A percentile compares a stretch with the other conserved stretches of the same genome.
These are phyloP conservation scores for Anguilla marmorata DNA, from an alignment of 2,797 vertebrate genomes.

Conservation along the genomic window DNA sequence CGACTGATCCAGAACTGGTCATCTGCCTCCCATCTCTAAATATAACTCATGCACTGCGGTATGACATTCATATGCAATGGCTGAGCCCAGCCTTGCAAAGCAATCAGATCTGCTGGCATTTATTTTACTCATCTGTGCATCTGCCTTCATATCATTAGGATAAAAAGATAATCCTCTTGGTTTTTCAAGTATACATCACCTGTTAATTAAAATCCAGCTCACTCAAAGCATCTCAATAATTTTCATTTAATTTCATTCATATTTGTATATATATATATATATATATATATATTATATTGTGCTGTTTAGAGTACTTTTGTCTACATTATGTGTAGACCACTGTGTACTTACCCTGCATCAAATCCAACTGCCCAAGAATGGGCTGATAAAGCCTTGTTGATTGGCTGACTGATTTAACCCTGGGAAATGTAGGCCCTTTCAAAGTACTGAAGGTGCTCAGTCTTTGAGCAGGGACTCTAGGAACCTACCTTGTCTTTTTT, in stretches of 20 bases:
- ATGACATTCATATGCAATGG: background rate
- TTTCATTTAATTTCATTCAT: too few relatives aligned
- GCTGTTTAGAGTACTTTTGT: too few relatives aligned
- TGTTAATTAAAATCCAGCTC: background rate
- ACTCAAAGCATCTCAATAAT: too few relatives aligned
- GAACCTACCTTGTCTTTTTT: background rate
- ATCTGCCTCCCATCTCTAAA: background rate
- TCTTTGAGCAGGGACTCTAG: background rate
- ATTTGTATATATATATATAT: too few relatives aligned
- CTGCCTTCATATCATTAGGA: background rate
- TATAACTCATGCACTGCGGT: background rate
- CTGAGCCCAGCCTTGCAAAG: background rate
- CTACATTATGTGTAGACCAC: too few relatives aligned
- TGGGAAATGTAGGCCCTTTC: background rate
- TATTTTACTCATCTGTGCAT: background rate
- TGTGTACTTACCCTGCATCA: too few relatives aligned
- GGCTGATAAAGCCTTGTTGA: too few relatives aligned
- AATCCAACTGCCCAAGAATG: too few relatives aligned
- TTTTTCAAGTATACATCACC: background rate
- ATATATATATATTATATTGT: too few relatives aligned
- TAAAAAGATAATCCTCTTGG: background rate
- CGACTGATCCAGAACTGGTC: background rate
- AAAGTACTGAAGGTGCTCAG: background rate
- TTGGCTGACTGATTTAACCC: background rate
- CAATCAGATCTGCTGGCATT: background rate